A percentile compares a stretch with the other conserved stretches of the same genome.
Evolutionary conservation across 2,888 invertebrate genomes (phyloP).

Genomic region (Ichneumoninae sp.): DNA sequence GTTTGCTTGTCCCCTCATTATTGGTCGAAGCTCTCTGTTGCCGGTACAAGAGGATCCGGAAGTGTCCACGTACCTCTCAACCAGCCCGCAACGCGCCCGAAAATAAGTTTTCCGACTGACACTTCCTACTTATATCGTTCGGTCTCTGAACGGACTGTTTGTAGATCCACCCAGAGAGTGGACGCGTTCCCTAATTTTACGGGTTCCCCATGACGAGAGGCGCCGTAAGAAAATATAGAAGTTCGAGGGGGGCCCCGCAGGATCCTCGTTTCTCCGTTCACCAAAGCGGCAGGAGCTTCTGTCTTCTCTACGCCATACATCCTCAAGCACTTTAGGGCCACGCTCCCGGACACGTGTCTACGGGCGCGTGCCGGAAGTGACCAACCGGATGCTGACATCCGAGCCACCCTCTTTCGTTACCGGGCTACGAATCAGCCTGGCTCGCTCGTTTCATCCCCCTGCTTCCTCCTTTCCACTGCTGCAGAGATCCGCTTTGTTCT

Average conservation of each 20-base stretch:
- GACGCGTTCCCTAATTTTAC: constrained; percentile 56
- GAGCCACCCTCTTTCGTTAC: constrained; percentile 75
- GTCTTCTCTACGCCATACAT: constrained; percentile 51
- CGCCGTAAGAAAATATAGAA: constrained; percentile 57
- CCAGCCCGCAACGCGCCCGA: constrained; percentile 41
- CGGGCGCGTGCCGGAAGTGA: constrained; percentile 84
- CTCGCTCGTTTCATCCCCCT: constrained; percentile 62
- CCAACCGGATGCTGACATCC: constrained; percentile 84
- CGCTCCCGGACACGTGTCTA: constrained; percentile 80
- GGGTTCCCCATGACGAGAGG: constrained; percentile 38
- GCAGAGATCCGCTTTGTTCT: constrained; percentile 65
- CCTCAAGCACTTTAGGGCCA: constrained; percentile 66
- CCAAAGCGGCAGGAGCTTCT: constrained; percentile 40
- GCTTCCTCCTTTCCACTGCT: constrained; percentile 38
- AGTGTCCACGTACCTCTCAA: constrained; percentile 43
- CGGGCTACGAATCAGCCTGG: constrained; percentile 30
- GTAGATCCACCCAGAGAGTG: constrained; percentile 42
- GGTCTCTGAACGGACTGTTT: constrained; percentile 37
- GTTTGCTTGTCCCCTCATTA: neutral
- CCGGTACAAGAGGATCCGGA: constrained; percentile 47
- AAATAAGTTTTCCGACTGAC: constrained; percentile 49
- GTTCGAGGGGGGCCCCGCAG: constrained; percentile 62
- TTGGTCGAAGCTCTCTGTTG: neutral
- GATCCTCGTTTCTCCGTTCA: constrained; percentile 33
- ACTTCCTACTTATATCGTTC: constrained; percentile 37